These are phyloP conservation scores for Saguinus imperator DNA, from an alignment of 2,113 vertebrate species.

Conservation along the genomic window DNA sequence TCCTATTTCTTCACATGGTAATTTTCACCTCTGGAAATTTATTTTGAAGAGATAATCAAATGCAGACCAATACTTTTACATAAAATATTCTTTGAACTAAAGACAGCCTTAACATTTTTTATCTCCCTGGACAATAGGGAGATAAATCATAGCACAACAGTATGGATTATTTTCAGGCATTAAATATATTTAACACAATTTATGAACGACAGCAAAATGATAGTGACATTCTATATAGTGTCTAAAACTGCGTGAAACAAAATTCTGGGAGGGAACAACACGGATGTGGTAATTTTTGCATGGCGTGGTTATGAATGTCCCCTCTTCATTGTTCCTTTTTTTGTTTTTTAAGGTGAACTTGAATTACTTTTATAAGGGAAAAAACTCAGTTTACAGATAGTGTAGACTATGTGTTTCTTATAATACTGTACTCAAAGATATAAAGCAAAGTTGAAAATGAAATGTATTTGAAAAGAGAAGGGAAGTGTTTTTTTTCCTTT, in stretches of 20 bases:
- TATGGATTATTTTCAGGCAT: not conserved
- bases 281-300: not conserved
- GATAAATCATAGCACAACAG: not conserved
- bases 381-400: not conserved
- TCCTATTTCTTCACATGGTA: slow-evolving; percentile 17
- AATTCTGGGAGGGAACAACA: not conserved
- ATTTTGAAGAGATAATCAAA: slow-evolving; percentile 25
- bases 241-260: not conserved
- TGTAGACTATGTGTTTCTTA: slow-evolving; percentile 31
- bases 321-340: not conserved
- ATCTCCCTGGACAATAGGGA: not conserved
- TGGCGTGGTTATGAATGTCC: not conserved
- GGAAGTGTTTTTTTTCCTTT: slow-evolving; percentile 38
- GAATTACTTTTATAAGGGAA: slow-evolving; percentile 37
- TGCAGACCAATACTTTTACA: not conserved
- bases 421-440: not conserved
- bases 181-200: slow-evolving; percentile 19
- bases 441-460: slow-evolving; percentile 37
- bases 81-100: not conserved
- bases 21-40: not conserved
- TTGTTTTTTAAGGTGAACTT: not conserved
- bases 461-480: slow-evolving; percentile 45
- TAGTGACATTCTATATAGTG: not conserved
- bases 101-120: slow-evolving; percentile 9
- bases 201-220: not conserved